phyloP scores from a whole-genome alignment of 2,113 vertebrate genomes.

The Corythaixoides concolor region DNA sequence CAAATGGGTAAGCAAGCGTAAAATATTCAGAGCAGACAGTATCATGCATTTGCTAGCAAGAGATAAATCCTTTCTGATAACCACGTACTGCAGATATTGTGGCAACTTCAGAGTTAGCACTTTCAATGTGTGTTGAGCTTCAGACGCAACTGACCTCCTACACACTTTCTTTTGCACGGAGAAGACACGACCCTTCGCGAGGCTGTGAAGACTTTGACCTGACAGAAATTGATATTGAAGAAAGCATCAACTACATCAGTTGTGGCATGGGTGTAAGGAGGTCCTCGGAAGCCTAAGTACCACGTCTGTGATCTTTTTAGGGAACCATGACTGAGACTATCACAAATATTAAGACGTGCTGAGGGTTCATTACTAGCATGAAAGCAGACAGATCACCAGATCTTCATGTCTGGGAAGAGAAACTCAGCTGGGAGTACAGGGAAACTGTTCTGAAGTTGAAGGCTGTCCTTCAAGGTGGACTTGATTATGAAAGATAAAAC shows the following conservation, averaged over 20 bases:
- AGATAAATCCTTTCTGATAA: background rate
- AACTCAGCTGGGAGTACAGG: fast-evolving
- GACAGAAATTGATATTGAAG: background rate
- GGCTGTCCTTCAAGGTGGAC: background rate
- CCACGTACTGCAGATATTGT: background rate
- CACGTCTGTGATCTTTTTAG: background rate
- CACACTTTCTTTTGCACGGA: background rate
- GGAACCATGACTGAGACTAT: background rate
- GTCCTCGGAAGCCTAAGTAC: background rate
- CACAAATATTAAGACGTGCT: background rate
- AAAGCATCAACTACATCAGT: background rate
- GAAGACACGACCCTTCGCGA: background rate
- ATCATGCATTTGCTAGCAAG: background rate
- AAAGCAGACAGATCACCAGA: background rate
- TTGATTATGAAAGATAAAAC: background rate
- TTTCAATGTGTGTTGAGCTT: background rate
- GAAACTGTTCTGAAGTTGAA: background rate
- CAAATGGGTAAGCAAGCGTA: background rate
- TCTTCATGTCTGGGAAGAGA: background rate
- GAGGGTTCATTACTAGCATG: background rate
- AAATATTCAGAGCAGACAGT: background rate
- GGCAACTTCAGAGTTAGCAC: background rate
- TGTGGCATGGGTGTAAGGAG: background rate
- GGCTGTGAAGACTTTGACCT: background rate
- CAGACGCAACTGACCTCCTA: background rate